These are phyloP conservation scores for Phyllostomus discolor DNA, from an alignment of 2,113 vertebrate species.

Conservation along the genomic window DNA sequence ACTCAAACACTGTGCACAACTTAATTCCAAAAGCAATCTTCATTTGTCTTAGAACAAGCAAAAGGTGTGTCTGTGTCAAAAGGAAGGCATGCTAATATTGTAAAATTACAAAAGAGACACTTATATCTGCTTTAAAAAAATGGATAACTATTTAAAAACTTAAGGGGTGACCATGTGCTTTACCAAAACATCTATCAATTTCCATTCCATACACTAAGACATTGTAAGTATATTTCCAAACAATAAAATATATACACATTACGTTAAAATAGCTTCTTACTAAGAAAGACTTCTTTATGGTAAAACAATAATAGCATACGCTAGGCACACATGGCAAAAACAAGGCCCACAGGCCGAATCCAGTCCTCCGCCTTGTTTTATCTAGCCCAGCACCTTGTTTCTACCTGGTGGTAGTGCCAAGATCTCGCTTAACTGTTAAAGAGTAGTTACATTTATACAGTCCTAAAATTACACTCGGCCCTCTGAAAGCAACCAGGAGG, in stretches of 20 bases:
- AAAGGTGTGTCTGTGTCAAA: neutral
- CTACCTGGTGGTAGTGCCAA: no score
- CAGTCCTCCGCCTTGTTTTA: no score
- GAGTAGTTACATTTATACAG: no score
- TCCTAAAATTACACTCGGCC: no score
- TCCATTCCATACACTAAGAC: neutral
- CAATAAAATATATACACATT: neutral
- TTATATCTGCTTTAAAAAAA: neutral
- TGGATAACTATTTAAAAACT: neutral
- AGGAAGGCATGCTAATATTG: neutral
- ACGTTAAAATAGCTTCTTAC: neutral
- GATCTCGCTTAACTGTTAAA: no score
- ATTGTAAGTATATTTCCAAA: slow-evolving; percentile 21
- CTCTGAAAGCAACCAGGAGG: no score
- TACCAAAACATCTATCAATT: neutral
- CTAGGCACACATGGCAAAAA: neutral
- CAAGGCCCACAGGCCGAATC: no score
- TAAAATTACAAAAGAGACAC: neutral
- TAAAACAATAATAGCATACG: neutral
- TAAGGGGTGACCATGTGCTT: neutral
- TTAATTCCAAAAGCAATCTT: neutral
- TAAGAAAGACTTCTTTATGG: neutral
- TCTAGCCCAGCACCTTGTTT: no score
- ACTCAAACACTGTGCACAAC: neutral
- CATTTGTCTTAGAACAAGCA: neutral